These are phyloP conservation scores for Lasioglossum vierecki DNA, from an alignment of 2,888 invertebrate species.

Conservation along the genomic window DNA sequence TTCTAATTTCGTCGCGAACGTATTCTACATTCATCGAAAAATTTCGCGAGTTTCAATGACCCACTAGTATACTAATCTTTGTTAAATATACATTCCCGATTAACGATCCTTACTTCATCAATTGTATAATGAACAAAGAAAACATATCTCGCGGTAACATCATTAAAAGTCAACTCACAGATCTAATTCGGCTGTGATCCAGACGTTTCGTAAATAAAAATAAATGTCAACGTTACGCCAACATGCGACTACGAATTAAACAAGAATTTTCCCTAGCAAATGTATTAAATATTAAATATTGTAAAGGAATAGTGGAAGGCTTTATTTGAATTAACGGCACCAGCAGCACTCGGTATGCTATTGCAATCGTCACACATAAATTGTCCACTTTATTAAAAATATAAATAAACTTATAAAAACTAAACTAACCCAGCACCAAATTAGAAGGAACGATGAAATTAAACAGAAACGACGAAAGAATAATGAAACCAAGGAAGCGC, in stretches of 20 bases:
- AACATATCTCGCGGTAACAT: not conserved
- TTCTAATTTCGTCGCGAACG: not conserved
- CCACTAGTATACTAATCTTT: not conserved
- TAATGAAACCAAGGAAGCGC: no score
- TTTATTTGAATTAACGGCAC: no score
- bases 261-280: conserved; percentile 3
- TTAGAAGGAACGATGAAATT: no score
- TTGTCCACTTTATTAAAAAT: no score
- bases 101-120: not conserved
- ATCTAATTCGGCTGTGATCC: conserved; percentile 15
- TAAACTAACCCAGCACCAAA: no score
- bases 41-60: not conserved
- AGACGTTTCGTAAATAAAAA: conserved; percentile 15
- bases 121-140: not conserved
- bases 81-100: conserved; percentile 9
- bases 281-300: not conserved
- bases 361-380: no score
- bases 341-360: no score
- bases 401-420: no score
- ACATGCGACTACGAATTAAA: not conserved
- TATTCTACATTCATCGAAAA: not conserved
- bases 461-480: no score
- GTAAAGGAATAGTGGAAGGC: no score
- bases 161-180: not conserved
- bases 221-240: not conserved